A percentile compares a stretch with the other conserved stretches of the same genome.
These are phyloP conservation scores for Melanotaenia boesemani DNA, from an alignment of 2,797 vertebrate species.

Conservation along the genomic window DNA sequence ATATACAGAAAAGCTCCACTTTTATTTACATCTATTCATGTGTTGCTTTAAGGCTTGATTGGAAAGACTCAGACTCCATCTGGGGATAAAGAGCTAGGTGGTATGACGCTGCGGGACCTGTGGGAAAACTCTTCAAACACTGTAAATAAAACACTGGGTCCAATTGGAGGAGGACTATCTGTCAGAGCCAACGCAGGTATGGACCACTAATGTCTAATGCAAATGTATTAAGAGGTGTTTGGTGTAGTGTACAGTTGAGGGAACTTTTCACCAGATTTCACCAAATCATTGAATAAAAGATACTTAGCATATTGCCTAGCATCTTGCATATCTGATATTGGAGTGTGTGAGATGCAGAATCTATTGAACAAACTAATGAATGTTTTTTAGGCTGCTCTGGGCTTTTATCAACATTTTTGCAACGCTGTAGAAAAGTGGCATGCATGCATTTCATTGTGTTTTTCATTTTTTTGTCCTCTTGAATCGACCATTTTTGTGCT, in stretches of 20 bases:
- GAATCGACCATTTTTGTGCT: too few species aligned
- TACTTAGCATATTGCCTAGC: background rate
- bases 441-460: background rate
- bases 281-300: background rate
- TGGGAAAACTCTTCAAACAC: constrained; percentile 87
- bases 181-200: constrained; percentile 90
- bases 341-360: background rate
- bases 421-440: background rate
- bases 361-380: background rate
- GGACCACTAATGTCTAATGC: constrained; percentile 16
- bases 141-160: constrained; percentile 83
- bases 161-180: constrained; percentile 82
- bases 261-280: constrained; percentile 16
- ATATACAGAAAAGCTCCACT: background rate
- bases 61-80: constrained; percentile 86
- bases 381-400: too few species aligned
- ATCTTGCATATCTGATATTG: background rate
- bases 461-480: background rate
- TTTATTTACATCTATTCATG: constrained; percentile 7
- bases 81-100: constrained; percentile 82
- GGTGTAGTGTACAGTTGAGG: background rate
- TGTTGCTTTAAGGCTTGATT: constrained; percentile 87
- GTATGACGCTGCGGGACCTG: constrained; percentile 75
- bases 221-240: constrained; percentile 17
- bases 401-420: background rate